Conservation (phyloP, 2,797 vertebrate species). For the Sebastes iracundus region DNA sequence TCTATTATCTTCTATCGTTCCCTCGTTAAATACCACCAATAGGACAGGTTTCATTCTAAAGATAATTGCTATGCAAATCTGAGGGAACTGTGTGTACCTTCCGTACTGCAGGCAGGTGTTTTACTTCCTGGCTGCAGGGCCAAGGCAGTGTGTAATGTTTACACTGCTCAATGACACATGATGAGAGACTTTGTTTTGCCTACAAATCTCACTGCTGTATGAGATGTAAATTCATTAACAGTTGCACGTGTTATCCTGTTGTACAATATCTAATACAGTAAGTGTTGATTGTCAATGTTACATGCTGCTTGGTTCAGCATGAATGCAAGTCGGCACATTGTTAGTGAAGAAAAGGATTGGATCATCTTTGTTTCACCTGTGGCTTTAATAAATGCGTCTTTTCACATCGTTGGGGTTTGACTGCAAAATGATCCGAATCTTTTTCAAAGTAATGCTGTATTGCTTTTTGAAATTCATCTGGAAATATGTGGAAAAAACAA, state of each 20-base stretch:
- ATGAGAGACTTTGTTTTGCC: constrained; percentile 22
- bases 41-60: constrained; percentile 41
- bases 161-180: constrained; percentile 27
- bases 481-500: too few species aligned
- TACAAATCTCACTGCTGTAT: constrained; percentile 2
- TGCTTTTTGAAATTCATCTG: not conserved
- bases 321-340: not conserved
- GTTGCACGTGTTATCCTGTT: not conserved
- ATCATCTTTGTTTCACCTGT: not conserved
- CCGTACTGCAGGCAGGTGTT: constrained; percentile 33
- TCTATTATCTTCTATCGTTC: too few species aligned
- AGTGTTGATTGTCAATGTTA: not conserved
- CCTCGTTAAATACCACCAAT: not conserved
- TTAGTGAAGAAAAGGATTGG: not conserved
- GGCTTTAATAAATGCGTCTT: not conserved
- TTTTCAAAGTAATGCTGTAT: not conserved
- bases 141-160: constrained; percentile 43
- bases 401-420: not conserved
- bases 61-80: constrained; percentile 72
- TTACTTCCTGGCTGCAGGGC: constrained; percentile 39
- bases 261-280: too few species aligned
- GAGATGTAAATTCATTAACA: not conserved
- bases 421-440: not conserved
- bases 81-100: constrained; percentile 42
- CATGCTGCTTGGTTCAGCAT: not conserved